Percentiles rank a stretch among this genome's conserved stretches.
These are phyloP conservation scores for Pica pica DNA, from an alignment of 2,113 vertebrate species.

Conservation along the genomic window DNA sequence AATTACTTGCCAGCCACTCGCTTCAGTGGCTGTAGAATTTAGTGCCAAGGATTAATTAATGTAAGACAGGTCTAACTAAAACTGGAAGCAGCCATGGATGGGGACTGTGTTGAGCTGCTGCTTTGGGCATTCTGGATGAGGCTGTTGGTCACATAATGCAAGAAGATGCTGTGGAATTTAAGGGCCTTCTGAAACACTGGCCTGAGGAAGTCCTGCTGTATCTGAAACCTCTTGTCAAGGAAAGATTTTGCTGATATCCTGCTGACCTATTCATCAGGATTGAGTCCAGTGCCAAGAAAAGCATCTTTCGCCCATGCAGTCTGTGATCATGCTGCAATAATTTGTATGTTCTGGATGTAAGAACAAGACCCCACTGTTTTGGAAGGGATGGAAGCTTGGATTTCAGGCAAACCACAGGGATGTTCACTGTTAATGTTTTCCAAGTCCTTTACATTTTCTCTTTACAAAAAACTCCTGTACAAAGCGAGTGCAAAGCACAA, in stretches of 20 bases:
- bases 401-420: conserved; percentile 1
- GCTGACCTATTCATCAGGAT: not conserved
- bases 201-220: not conserved
- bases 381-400: not conserved
- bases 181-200: not conserved
- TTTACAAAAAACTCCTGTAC: not conserved
- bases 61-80: not conserved
- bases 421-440: not conserved
- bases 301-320: not conserved
- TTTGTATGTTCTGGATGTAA: not conserved
- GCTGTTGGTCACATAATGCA: not conserved
- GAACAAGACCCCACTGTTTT: not conserved
- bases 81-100: not conserved
- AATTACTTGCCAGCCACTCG: not conserved
- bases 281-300: not conserved
- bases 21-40: not conserved
- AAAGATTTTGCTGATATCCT: not conserved
- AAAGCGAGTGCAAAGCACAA: not conserved
- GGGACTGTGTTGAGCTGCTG: not conserved
- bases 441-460: not conserved
- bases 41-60: conserved; percentile 30
- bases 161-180: not conserved
- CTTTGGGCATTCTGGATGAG: rapidly evolving
- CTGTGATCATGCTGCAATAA: not conserved
- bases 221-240: not conserved